A percentile compares a stretch with the other conserved stretches of the same genome.
These are phyloP conservation scores for Rhopalosiphum maidis DNA, from an alignment of 1,140 invertebrate genomes.

Conservation along the genomic window DNA sequence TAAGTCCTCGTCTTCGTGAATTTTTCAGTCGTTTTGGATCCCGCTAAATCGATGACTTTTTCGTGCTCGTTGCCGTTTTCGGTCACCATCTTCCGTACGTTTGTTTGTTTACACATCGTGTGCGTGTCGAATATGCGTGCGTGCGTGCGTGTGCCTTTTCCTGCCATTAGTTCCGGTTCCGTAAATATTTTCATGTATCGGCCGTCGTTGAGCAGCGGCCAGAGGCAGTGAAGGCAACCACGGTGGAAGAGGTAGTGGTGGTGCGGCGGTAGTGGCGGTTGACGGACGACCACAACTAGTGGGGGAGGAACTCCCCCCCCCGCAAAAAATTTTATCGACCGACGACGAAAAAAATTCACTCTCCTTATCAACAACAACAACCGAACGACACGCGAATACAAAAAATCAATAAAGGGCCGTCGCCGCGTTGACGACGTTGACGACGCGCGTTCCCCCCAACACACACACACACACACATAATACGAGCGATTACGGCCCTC, in stretches of 20 bases:
- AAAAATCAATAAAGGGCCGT: slow-evolving; percentile 46
- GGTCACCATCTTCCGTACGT: not conserved
- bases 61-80: not conserved
- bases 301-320: slow-evolving; percentile 29
- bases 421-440: slow-evolving; percentile 1
- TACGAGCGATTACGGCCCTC: not conserved
- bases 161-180: slow-evolving; percentile 48
- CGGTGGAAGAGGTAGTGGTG: not conserved
- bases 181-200: slow-evolving; percentile 42
- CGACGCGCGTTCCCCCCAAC: not conserved
- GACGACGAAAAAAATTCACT: slow-evolving; percentile 40
- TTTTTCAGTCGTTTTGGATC: slow-evolving; percentile 20
- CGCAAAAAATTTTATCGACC: slow-evolving; percentile 52
- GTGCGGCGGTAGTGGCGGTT: not conserved
- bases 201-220: not conserved
- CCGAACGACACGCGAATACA: slow-evolving; percentile 10
- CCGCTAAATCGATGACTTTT: slow-evolving; percentile 20
- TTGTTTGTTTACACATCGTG: slow-evolving; percentile 48
- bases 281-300: not conserved
- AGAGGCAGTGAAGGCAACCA: not conserved
- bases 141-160: slow-evolving; percentile 27
- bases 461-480: not conserved
- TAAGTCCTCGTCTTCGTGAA: not conserved
- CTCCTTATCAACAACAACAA: slow-evolving; percentile 54
- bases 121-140: not conserved